phyloP scores from a whole-genome alignment of 2,888 invertebrate genomes.

The Synanthedon vespiformis region DNA sequence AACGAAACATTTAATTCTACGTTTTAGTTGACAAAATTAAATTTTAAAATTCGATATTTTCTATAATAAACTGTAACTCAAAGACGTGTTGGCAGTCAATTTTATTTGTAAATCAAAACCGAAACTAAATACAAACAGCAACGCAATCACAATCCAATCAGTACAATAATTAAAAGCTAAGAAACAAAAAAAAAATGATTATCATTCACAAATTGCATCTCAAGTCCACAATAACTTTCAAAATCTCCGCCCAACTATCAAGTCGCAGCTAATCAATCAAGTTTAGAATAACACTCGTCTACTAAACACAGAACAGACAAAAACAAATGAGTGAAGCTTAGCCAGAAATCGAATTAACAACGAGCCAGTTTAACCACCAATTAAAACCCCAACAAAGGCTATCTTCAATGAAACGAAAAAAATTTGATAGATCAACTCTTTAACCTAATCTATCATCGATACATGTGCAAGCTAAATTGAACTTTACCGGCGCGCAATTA shows the following conservation, averaged over 20 bases:
- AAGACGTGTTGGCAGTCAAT: no score
- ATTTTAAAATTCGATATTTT: no score
- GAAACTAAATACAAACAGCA: no score
- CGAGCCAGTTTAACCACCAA: conserved; percentile 64
- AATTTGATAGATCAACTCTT: conserved; percentile 69
- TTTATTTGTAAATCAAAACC: no score
- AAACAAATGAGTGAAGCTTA: conserved; percentile 55
- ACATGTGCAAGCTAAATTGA: conserved; percentile 10
- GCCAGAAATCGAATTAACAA: conserved; percentile 64
- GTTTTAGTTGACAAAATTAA: no score
- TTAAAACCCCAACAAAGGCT: conserved; percentile 66
- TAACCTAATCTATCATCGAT: conserved; percentile 59
- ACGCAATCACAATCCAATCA: no score
- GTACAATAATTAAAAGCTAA: no score
- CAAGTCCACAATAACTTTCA: conserved; percentile 32
- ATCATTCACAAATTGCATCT: conserved; percentile 2
- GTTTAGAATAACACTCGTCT: conserved; percentile 55
- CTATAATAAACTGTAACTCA: no score
- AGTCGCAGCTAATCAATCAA: conserved; percentile 61
- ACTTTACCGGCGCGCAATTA: conserved; percentile 11
- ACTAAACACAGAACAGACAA: conserved; percentile 41
- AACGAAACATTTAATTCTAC: no score
- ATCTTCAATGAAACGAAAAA: conserved; percentile 65
- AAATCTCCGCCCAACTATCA: conserved; percentile 39
- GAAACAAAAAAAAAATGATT: neutral